A percentile compares a stretch with the other conserved stretches of the same genome.
phyloP scores from a whole-genome alignment of 2,113 vertebrate genomes.

The Prietella phreatophila region DNA sequence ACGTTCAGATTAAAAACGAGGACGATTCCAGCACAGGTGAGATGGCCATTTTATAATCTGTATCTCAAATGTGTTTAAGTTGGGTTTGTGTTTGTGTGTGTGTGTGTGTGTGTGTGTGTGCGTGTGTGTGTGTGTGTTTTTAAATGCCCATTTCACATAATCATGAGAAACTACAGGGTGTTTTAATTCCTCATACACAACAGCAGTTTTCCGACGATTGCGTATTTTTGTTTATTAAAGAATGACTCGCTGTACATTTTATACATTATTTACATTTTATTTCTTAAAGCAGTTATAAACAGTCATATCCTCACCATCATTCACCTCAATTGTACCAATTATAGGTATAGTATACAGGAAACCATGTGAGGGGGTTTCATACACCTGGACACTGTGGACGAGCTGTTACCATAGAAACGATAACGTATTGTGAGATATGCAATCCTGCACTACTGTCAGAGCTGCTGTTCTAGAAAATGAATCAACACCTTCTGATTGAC shows the following conservation, averaged over 20 bases:
- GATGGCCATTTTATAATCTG: not conserved
- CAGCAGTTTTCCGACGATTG: not conserved
- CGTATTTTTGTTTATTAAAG: not conserved
- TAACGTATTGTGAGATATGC: not conserved
- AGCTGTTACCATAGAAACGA: not conserved
- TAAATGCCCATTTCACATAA: not conserved
- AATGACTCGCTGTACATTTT: not conserved
- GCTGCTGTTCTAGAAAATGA: too few species aligned
- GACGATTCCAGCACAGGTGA: slow-evolving; percentile 81
- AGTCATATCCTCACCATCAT: not conserved
- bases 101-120: too few species aligned
- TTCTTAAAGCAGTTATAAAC: not conserved
- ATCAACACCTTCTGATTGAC: not conserved
- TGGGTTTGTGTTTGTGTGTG: too few species aligned
- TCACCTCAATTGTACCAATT: not conserved
- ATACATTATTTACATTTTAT: not conserved
- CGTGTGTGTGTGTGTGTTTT: too few species aligned
- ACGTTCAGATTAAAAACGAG: slow-evolving; percentile 78
- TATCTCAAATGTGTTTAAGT: not conserved
- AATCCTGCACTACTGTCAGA: too few species aligned
- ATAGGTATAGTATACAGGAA: not conserved
- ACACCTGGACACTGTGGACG: not conserved
- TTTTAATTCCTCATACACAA: not conserved
- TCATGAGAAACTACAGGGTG: not conserved
- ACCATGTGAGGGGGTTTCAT: not conserved